Evolutionary conservation across 2,113 vertebrate genomes (phyloP).

Genomic region (Phaetusa simplex): DNA sequence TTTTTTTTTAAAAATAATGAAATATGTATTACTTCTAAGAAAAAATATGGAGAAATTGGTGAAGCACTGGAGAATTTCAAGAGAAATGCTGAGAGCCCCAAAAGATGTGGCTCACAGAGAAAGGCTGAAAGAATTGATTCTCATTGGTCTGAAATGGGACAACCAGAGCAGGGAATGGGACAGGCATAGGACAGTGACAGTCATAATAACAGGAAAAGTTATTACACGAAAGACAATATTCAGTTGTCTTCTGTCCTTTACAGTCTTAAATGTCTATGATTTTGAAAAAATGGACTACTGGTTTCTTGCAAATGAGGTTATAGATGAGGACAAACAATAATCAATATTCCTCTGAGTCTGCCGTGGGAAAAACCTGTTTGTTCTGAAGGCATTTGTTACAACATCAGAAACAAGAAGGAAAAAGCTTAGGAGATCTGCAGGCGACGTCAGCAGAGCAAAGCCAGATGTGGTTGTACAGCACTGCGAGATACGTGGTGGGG

Average conservation of each 20-base stretch:
- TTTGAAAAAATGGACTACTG: background rate
- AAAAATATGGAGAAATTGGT: background rate
- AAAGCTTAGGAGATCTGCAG: background rate
- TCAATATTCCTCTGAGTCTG: background rate
- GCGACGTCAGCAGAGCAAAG: background rate
- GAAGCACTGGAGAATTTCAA: background rate
- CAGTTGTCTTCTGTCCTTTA: background rate
- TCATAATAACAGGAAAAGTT: background rate
- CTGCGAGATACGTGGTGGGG: background rate
- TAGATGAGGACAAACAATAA: background rate
- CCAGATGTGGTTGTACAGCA: background rate
- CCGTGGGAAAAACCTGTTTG: background rate
- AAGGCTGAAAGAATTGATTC: background rate
- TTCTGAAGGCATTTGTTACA: background rate
- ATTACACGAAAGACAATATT: background rate
- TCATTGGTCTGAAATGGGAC: background rate
- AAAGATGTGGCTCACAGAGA: background rate
- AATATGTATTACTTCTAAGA: background rate
- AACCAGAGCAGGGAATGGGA: background rate
- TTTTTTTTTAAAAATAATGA: background rate
- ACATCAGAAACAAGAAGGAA: background rate
- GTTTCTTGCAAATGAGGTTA: background rate
- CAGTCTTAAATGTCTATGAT: background rate
- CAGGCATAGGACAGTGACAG: no score
- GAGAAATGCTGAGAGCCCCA: background rate